Evolutionary conservation across 2,113 vertebrate genomes (phyloP), one percentile per base, ranked within the genome.

Genomic region (Alethe diademata): DNA sequence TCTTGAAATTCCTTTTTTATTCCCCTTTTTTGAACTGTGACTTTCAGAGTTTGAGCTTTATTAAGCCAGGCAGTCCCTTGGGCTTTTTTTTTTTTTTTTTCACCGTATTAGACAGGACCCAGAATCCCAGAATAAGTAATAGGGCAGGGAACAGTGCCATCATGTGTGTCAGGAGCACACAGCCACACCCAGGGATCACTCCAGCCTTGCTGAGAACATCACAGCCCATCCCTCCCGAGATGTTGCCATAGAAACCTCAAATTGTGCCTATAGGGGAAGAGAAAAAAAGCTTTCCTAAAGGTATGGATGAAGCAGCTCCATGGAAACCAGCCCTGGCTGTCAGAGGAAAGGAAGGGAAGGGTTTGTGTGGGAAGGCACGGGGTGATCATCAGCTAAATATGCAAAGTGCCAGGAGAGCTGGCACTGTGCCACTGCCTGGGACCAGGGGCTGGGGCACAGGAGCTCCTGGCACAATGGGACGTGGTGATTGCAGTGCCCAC

Each of bases 221-320:
- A 43, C 15, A 26, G 76, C 33, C 66, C 56, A 23, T 88, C 78
- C 91, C 58, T 92, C 51, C 62, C 40, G 45, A 48, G 47, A 45
- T 36, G 97, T 98, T 98, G 94, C 97, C 96, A 97, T 97, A 94
- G 97, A 97, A 98, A 98, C 97, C 71, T 96, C 92, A 6, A 95
- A 62, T 97, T 95, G 92, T 94, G 93, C 91, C 96, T 97, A 97
- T 95, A 97, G 92, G 94, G 94, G 88, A 84, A 90, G 12, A 40
- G 66, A 38, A 71, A 38, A 92, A 73, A 91, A 54, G 61, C 71
- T 51, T 86, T 96, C 94, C 65, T 74, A 76, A 96, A 97, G 93
- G 96, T 96, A 95, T 95, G 84, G 95, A 96, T 89, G 90, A 78
- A 92, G 80, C 36, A 96, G 86, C 94, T 97, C 96, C 97, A 96